These are phyloP conservation scores for Orius insidiosus DNA, from an alignment of 1,140 invertebrate genomes.

Conservation along the genomic window DNA sequence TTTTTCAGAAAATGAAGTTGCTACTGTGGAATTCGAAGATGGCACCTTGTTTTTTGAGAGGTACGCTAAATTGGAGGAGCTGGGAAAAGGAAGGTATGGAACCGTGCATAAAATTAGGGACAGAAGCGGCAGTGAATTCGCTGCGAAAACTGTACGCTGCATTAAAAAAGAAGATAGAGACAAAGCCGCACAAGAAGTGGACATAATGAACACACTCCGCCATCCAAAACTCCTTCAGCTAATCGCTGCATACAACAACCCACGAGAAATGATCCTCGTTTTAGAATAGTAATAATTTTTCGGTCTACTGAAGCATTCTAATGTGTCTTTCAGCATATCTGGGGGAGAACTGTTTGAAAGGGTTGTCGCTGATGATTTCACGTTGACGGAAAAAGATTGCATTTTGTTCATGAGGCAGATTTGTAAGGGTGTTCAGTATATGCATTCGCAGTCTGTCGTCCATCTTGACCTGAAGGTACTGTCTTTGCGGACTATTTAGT, in stretches of 20 bases:
- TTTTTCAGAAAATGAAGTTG: neutral
- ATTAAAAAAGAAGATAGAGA: constrained; percentile 64
- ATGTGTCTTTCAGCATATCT: constrained; percentile 48
- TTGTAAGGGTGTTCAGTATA: constrained; percentile 73
- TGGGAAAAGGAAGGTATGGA: constrained; percentile 70
- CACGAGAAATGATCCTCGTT: constrained; percentile 74
- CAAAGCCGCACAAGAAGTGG: constrained; percentile 76
- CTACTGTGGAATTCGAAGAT: constrained; percentile 28
- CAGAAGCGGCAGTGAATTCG: constrained; percentile 51
- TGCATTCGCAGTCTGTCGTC: constrained; percentile 69
- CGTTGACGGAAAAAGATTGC: constrained; percentile 75
- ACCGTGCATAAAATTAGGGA: constrained; percentile 53
- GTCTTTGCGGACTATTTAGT: constrained; percentile 6
- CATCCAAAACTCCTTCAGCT: constrained; percentile 83
- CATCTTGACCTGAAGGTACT: constrained; percentile 73
- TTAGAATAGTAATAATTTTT: constrained; percentile 70
- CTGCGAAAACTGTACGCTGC: constrained; percentile 82
- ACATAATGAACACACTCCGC: constrained; percentile 74
- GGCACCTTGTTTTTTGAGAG: constrained; percentile 37
- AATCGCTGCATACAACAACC: constrained; percentile 69
- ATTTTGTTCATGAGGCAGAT: constrained; percentile 84
- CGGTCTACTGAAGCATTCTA: neutral
- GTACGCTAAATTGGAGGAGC: constrained; percentile 48
- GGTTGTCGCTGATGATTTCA: constrained; percentile 81
- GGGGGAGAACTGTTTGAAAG: constrained; percentile 85